Base-by-base conservation (phyloP, 2,797 vertebrate genomes). In the Petrocephalus sullivani region DNA sequence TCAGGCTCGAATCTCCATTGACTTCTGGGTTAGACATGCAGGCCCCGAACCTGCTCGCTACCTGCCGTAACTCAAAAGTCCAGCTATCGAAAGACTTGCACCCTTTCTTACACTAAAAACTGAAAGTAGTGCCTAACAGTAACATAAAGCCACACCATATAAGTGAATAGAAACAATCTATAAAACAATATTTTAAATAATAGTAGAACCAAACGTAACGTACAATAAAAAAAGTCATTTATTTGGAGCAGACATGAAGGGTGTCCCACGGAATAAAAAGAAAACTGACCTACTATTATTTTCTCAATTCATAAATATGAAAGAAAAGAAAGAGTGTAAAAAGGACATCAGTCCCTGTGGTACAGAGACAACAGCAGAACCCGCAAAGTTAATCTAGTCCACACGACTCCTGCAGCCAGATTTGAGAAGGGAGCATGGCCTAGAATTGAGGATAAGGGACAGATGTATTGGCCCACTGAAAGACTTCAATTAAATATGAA, bases 401-500 rank as follows among this genome's bases (percentile, higher is more conserved):
- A 85, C 56, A 58, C n/a, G 54, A 33, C 56, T 85, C 28, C 10
- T 85, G 14, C 54, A 85, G 84, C 53, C 51, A 85, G 53, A 85
- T 33, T 10, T 58, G 53, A 60, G 23, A 57, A 23, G 41, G 41
- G 53, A 85, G 16, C 53, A 19, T 37, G 82, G 53, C 82, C 82
- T 53, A 53, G 49, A 56, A 84, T 14, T 54, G 82, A 56, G 49
- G n/a, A 84, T 23, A 53, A 21, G n/a, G 49, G 53, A 54, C 82
- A 84, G 53, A 84, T 84, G 82, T 84, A 84, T 53, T 56, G 21
- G 82, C 82, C 23, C 46, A 6, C 46, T 10, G 16, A 53, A 84
- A 84, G 51, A 7, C 82, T 53, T 54, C 53, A 56, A 84, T 54
- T 84, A 53, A 84, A 84, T 53, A 84, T 54, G 82, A 84, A 53